Conservation (phyloP, 2,113 vertebrate genomes). For the Bubo scandiacus region DNA sequence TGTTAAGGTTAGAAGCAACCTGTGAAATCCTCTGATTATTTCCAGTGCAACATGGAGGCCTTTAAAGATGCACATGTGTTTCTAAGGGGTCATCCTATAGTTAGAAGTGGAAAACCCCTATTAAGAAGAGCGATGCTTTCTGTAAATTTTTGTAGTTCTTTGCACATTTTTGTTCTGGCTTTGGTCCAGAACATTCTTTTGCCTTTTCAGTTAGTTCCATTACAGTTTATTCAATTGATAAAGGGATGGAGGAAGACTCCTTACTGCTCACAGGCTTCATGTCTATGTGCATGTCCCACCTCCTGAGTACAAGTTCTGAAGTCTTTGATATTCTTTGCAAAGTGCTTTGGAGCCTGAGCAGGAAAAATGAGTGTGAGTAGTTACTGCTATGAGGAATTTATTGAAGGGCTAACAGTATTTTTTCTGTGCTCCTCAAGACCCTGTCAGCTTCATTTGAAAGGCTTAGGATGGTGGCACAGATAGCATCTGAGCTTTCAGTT, state of each 20-base stretch:
- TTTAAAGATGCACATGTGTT: not conserved
- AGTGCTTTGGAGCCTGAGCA: not conserved
- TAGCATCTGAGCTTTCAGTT: not conserved
- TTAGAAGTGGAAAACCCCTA: not conserved
- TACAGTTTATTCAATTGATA: not conserved
- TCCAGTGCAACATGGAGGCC: not conserved
- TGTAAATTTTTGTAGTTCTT: not conserved
- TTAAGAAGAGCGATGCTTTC: not conserved
- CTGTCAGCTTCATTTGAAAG: not conserved
- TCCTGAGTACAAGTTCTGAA: not conserved
- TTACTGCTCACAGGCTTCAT: not conserved
- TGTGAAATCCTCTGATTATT: not conserved
- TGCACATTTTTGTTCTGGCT: not conserved
- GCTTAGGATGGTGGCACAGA: not conserved
- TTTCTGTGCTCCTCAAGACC: not conserved
- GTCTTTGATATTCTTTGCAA: not conserved
- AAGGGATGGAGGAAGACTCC: not conserved
- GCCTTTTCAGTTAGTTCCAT: not conserved
- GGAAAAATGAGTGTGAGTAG: not conserved
- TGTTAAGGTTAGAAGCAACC: not conserved
- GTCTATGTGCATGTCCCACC: fast-evolving
- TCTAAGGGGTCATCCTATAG: not conserved
- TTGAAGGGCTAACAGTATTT: not conserved
- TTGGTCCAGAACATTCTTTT: not conserved
- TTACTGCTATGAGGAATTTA: not conserved